phyloP scores from a whole-genome alignment of 2,888 invertebrate species.

The Melangyna quadrimaculata region DNA sequence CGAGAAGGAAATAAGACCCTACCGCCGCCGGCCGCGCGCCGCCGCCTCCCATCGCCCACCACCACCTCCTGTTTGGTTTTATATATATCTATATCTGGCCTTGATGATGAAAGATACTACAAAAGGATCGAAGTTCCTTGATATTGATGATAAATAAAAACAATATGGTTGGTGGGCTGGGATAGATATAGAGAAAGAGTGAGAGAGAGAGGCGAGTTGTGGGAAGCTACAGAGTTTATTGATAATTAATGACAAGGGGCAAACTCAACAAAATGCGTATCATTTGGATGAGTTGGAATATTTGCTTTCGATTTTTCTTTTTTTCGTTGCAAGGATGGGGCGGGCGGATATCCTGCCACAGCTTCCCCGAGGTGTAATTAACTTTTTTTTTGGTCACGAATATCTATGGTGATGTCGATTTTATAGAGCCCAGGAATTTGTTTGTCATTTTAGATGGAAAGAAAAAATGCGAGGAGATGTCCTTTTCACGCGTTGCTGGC shows the following conservation, averaged over 20 bases:
- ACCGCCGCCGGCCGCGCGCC: no score
- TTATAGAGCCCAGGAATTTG: conserved; percentile 56
- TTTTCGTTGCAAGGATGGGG: not conserved
- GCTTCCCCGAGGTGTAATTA: conserved; percentile 57
- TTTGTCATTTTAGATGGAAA: conserved; percentile 48
- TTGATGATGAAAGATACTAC: conserved; percentile 24
- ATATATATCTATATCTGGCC: conserved; percentile 20
- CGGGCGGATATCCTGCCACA: conserved; percentile 26
- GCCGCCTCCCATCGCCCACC: not conserved
- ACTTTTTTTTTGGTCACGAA: conserved; percentile 43
- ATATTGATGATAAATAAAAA: conserved; percentile 48
- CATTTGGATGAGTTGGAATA: conserved; percentile 66
- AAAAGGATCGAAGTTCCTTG: conserved; percentile 43
- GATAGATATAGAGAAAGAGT: no score
- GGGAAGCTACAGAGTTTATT: conserved; percentile 60
- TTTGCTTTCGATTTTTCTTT: conserved; percentile 25
- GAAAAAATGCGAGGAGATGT: conserved; percentile 40
- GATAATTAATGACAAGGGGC: conserved; percentile 68
- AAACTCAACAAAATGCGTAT: conserved; percentile 66
- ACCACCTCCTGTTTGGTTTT: not conserved
- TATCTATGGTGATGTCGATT: conserved; percentile 52
- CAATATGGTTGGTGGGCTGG: not conserved
- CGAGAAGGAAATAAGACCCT: not conserved
- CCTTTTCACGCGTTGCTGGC: conserved; percentile 11
- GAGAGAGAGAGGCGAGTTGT: not conserved